Conservation (phyloP, 2,113 vertebrate genomes). For the Vireo altiloquus region DNA sequence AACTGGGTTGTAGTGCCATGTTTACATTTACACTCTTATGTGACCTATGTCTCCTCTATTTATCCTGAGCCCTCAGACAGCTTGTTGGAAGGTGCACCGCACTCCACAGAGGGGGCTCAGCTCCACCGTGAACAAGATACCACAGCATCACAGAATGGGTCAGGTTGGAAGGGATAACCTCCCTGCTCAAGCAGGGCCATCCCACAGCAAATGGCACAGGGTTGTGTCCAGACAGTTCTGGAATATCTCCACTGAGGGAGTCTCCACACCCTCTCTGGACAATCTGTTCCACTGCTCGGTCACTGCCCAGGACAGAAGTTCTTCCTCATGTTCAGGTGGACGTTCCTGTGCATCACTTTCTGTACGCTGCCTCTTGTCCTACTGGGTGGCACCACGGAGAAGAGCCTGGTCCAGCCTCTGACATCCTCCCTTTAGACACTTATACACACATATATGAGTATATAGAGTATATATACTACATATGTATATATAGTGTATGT, state of each 20-base stretch:
- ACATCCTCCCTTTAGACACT: background rate
- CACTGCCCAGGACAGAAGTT: background rate
- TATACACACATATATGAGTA: rapidly evolving
- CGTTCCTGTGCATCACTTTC: background rate
- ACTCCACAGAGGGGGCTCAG: background rate
- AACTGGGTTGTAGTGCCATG: rapidly evolving
- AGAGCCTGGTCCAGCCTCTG: background rate
- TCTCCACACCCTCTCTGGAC: background rate
- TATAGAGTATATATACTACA: background rate
- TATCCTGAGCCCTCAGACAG: background rate
- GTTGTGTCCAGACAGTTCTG: background rate
- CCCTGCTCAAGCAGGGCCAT: background rate
- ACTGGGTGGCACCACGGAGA: background rate
- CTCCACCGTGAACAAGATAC: rapidly evolving
- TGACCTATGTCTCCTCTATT: rapidly evolving
- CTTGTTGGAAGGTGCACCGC: rapidly evolving
- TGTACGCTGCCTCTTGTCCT: background rate
- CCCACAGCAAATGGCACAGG: background rate
- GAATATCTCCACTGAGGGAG: background rate
- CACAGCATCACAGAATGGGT: background rate
- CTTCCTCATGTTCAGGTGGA: background rate
- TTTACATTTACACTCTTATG: background rate
- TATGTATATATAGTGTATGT: rapidly evolving
- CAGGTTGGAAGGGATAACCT: background rate
- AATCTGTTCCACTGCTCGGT: background rate